phyloP scores from a whole-genome alignment of 1,140 invertebrate species.

The Glossosoma conforme region DNA sequence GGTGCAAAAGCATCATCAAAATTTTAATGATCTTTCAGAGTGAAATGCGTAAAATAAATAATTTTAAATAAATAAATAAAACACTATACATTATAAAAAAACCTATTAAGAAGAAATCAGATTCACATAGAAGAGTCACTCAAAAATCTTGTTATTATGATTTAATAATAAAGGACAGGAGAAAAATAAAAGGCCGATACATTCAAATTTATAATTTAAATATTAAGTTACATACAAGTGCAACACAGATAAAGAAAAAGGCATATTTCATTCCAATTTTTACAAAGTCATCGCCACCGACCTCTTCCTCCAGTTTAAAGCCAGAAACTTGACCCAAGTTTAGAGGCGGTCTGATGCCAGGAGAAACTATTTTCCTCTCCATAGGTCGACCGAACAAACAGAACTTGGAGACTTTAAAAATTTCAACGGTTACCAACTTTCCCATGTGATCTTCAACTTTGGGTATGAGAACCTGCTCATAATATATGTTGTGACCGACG shows the following conservation, averaged over 20 bases:
- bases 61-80: too few species aligned
- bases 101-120: too few species aligned
- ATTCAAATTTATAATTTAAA: not conserved
- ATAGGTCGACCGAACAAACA: conserved; percentile 76
- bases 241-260: conserved; percentile 19
- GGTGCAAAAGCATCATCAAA: too few species aligned
- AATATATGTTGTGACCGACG: conserved; percentile 94
- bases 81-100: too few species aligned
- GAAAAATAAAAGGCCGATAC: not conserved
- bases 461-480: conserved; percentile 90
- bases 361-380: conserved; percentile 44
- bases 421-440: conserved; percentile 74
- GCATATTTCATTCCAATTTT: conserved; percentile 11
- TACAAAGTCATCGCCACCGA: conserved; percentile 19
- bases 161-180: too few species aligned
- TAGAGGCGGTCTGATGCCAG: conserved; percentile 48
- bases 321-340: conserved; percentile 51
- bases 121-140: too few species aligned
- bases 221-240: conserved; percentile 12
- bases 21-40: too few species aligned
- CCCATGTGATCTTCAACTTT: conserved; percentile 75
- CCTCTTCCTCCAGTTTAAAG: not conserved
- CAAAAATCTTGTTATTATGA: too few species aligned
- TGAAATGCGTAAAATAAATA: too few species aligned
- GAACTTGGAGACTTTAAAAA: conserved; percentile 74